Base-by-base conservation (phyloP, 2,888 invertebrate species). In the Dasypogon diadema region DNA sequence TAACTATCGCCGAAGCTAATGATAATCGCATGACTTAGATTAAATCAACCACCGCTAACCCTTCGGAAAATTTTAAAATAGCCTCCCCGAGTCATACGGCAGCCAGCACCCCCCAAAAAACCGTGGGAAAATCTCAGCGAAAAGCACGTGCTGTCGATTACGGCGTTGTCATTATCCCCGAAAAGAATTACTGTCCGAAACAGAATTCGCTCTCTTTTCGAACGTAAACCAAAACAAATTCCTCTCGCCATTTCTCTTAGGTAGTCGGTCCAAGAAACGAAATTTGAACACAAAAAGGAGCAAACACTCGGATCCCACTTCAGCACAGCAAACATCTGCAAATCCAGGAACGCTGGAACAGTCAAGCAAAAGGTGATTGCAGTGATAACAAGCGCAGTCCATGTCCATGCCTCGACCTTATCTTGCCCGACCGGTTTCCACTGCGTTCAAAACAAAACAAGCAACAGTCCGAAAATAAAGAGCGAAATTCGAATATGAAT, bases 101-200 rank as follows among this genome's bases (percentile, higher is more conserved):
- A 30, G n/a, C n/a, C n/a, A n/a, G n/a, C n/a, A n/a, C n/a, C n/a
- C n/a, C 30, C 30, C 30, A n/a, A 34, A 58, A 26, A 58, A 58
- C 26, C 58, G 58, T 58, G 58, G 58, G 58, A 58, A 58, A 58
- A 58, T 58, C 26, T 58, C 26, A 58, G 58, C 26, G 16, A 34
- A 26, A 58, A 58, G 58, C 58, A 58, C 58, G 58, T 58, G 58
- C 58, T 58, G 58, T 16, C 58, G 58, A 30, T 58, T 58, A 58
- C 30, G 30, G 8, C 30, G 58, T 58, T 58, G 26, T 30, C 58
- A 58, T 58, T 16, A 2, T 12, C n/a, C n/a, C n/a, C 10, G 58
- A 14, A 46, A 12, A n/a, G 22, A 4, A 6, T n/a, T 8, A 58
- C 16, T 30, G 26, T 56, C 56, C 56, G n/a, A 56, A 24, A 56